Evolutionary conservation across 2,888 invertebrate genomes (phyloP).

Genomic region (Rugalucina vietnamica): DNA sequence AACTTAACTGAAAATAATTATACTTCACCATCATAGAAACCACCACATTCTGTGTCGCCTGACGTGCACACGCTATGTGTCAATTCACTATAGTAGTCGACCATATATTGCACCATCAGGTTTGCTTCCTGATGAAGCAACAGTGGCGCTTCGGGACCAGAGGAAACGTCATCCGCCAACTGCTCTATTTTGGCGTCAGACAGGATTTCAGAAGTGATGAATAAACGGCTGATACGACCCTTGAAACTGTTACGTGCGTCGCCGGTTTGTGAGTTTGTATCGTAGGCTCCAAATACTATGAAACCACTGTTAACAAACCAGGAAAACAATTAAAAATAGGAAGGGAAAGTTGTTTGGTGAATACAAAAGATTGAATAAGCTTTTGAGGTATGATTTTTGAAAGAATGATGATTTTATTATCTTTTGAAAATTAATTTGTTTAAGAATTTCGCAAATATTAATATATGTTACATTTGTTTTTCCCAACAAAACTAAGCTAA

Average conservation of each 20-base stretch:
- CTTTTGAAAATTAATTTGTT: too few relatives aligned
- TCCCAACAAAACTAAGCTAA: too few relatives aligned
- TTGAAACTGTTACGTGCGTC: slow-evolving; percentile 28
- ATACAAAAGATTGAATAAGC: too few relatives aligned
- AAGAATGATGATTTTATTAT: too few relatives aligned
- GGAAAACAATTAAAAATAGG: too few relatives aligned
- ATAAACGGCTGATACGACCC: slow-evolving; percentile 45
- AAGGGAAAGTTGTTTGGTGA: too few relatives aligned
- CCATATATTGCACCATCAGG: slow-evolving; percentile 33
- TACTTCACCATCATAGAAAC: not conserved
- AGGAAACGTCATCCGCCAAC: not conserved
- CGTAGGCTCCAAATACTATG: slow-evolving; percentile 50
- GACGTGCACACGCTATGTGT: not conserved
- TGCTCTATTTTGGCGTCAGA: not conserved
- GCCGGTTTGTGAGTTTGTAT: slow-evolving; percentile 8
- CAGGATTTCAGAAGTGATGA: slow-evolving; percentile 6
- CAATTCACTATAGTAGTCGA: slow-evolving; percentile 46
- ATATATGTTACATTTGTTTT: too few relatives aligned
- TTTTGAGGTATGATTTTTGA: too few relatives aligned
- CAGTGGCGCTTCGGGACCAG: not conserved
- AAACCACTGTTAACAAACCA: slow-evolving; percentile 58
- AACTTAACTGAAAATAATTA: too few relatives aligned
- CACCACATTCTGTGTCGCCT: not conserved
- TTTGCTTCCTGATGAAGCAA: slow-evolving; percentile 36
- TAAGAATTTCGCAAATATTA: too few relatives aligned